Percentiles rank a stretch among this genome's conserved stretches.
These are phyloP conservation scores for Oligia strigilis DNA, from an alignment of 2,888 invertebrate genomes.

Conservation along the genomic window DNA sequence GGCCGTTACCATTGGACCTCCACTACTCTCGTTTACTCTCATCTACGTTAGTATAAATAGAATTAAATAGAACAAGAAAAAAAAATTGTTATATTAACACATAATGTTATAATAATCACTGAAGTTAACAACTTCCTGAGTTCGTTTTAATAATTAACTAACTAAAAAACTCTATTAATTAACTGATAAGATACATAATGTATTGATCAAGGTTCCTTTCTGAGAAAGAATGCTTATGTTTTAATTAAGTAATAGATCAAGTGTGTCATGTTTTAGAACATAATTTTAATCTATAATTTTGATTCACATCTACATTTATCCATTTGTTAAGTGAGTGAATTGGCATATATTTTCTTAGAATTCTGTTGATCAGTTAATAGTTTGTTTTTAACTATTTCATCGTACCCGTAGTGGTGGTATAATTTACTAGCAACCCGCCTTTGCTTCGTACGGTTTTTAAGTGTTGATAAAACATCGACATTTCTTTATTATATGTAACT, in stretches of 20 bases:
- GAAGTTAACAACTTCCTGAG: conserved; percentile 44
- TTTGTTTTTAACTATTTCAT: neutral
- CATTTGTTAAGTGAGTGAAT: conserved; percentile 21
- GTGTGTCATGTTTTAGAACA: conserved; percentile 8
- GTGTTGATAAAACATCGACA: no score
- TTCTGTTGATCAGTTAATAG: neutral
- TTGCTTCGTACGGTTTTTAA: no score
- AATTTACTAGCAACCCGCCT: no score
- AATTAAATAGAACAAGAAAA: conserved; percentile 1
- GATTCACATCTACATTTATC: conserved; percentile 40
- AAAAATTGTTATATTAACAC: neutral
- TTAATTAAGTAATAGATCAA: conserved; percentile 29
- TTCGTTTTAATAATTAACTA: conserved; percentile 33
- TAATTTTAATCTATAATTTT: conserved; percentile 17
- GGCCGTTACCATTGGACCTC: neutral
- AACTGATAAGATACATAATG: conserved; percentile 40
- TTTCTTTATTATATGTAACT: no score
- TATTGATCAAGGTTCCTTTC: conserved; percentile 18
- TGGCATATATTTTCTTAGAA: conserved; percentile 13
- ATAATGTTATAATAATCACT: conserved; percentile 19
- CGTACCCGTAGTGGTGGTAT: neutral
- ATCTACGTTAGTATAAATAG: neutral
- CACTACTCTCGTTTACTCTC: neutral
- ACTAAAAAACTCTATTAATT: conserved; percentile 12
- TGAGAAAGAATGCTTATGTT: conserved; percentile 19